phyloP scores from a whole-genome alignment of 2,888 invertebrate genomes.

The Allophyes oxyacanthae region DNA sequence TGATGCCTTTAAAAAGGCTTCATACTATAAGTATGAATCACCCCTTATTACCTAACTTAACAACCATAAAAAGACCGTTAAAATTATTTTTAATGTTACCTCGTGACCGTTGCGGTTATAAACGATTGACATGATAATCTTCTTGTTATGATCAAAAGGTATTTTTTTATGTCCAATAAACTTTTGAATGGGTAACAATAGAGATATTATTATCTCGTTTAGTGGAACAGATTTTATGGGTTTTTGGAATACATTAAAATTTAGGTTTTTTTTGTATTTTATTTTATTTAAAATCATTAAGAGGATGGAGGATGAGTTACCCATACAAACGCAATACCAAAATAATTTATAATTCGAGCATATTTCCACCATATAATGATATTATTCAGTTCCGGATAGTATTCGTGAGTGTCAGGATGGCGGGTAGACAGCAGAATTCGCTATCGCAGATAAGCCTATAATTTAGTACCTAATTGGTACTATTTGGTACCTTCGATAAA shows the following conservation, averaged over 20 bases:
- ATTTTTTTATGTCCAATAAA: slow-evolving; percentile 22
- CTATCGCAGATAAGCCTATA: too few species aligned
- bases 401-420: too few species aligned
- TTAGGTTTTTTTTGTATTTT: slow-evolving; percentile 1
- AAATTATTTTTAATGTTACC: neutral
- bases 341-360: too few species aligned
- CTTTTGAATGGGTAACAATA: slow-evolving; percentile 18
- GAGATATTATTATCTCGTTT: slow-evolving; percentile 1
- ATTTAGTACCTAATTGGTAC: too few species aligned
- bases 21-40: slow-evolving; percentile 2
- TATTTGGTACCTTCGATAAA: too few species aligned
- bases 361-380: too few species aligned
- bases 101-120: neutral
- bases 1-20: too few species aligned
- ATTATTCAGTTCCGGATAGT: too few species aligned
- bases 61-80: slow-evolving; percentile 10
- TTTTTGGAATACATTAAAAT: slow-evolving; percentile 11
- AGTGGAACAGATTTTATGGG: slow-evolving; percentile 13
- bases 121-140: slow-evolving; percentile 25
- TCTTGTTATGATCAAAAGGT: neutral
- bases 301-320: slow-evolving; percentile 24
- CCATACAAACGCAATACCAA: too few species aligned
- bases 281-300: slow-evolving; percentile 21
- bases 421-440: too few species aligned
- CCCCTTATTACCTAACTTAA: slow-evolving; percentile 3